Conservation (phyloP, 2,113 vertebrate genomes). For the Salvelinus namaycush region DNA sequence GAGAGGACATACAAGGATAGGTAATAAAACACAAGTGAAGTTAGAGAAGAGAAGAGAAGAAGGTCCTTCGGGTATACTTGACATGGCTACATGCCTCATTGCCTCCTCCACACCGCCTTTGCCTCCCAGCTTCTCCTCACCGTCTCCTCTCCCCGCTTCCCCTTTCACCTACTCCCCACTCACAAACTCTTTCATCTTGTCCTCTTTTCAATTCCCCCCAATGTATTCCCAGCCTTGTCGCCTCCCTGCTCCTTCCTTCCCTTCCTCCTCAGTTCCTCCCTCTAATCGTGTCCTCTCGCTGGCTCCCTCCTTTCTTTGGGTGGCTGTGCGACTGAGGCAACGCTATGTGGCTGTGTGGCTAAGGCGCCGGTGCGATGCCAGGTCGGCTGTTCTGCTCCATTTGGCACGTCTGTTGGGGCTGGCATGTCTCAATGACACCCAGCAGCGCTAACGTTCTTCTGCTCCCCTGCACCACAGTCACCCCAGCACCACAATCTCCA, state of each 20-base stretch:
- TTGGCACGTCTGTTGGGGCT: constrained; percentile 56
- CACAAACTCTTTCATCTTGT: not conserved
- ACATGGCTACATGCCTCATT: not conserved
- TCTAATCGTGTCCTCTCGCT: not conserved
- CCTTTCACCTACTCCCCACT: not conserved
- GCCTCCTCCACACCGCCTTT: not conserved
- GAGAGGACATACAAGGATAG: too few relatives aligned
- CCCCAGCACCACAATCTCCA: constrained; percentile 32
- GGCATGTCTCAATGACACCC: constrained; percentile 36
- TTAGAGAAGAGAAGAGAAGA: too few relatives aligned
- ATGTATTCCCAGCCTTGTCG: constrained; percentile 1
- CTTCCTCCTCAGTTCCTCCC: not conserved
- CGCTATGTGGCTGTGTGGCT: not conserved
- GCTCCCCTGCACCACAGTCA: constrained; percentile 14
- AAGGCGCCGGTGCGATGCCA: not conserved
- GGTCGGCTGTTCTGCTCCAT: constrained; percentile 58
- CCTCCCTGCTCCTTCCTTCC: not conserved
- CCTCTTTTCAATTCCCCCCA: not conserved
- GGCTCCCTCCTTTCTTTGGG: not conserved
- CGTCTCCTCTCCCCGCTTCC: not conserved
- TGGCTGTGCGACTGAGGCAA: too few relatives aligned
- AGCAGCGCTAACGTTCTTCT: not conserved
- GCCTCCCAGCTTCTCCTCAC: not conserved
- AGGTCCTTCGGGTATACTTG: too few relatives aligned
- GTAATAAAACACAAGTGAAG: too few relatives aligned